Conservation (phyloP, 2,797 vertebrate species). For the Melanotaenia parkinsoni region DNA sequence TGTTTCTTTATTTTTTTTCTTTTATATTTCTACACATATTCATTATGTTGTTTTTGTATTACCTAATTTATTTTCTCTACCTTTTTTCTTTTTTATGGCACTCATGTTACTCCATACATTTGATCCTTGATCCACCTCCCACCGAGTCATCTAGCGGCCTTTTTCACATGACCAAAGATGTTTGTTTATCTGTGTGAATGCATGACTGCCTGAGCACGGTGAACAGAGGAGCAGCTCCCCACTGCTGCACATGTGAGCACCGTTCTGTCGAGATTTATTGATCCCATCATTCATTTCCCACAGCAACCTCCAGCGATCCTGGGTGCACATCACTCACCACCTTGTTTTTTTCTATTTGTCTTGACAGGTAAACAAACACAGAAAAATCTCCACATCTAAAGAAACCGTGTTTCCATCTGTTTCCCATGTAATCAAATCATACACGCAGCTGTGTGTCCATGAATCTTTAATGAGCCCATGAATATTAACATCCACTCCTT, state of each 20-base stretch:
- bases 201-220: constrained; percentile 30
- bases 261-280: constrained; percentile 36
- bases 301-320: constrained; percentile 22
- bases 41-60: too few species aligned
- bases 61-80: neutral
- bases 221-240: constrained; percentile 23
- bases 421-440: constrained; percentile 19
- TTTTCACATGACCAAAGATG: constrained; percentile 25
- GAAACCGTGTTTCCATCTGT: constrained; percentile 3
- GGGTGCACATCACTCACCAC: constrained; percentile 19
- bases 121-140: constrained; percentile 58
- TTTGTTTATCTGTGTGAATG: constrained; percentile 35
- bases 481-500: constrained; percentile 40
- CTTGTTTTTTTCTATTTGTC: constrained; percentile 33
- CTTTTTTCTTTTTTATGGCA: neutral
- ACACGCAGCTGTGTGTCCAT: constrained; percentile 15
- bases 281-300: constrained; percentile 47
- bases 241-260: constrained; percentile 52
- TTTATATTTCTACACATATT: too few species aligned
- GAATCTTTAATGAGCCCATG: constrained; percentile 35
- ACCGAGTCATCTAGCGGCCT: constrained; percentile 71
- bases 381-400: neutral
- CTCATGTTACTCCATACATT: too few species aligned
- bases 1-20: too few species aligned
- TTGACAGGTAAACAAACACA: constrained; percentile 38